Conservation (phyloP, 1,140 invertebrate genomes). For the Anagrus nilaparvatae region DNA sequence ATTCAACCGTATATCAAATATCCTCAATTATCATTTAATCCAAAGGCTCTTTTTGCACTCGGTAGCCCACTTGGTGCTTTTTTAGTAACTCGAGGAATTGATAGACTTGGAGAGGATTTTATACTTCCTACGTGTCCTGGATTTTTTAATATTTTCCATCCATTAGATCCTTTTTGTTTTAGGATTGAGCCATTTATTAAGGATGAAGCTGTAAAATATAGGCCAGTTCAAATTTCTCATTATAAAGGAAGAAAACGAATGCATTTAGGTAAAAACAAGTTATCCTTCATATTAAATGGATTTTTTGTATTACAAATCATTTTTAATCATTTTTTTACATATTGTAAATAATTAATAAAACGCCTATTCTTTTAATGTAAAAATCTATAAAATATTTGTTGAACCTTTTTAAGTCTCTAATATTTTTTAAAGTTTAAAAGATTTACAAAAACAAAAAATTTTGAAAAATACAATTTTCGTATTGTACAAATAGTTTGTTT, state of each 20-base stretch:
- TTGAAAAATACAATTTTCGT: too few relatives aligned
- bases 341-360: too few relatives aligned
- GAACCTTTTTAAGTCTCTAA: too few relatives aligned
- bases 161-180: conserved; percentile 92
- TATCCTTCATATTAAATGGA: neutral
- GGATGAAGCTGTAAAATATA: conserved; percentile 56
- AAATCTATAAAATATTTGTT: too few relatives aligned
- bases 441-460: too few relatives aligned
- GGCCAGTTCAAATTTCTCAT: conserved; percentile 86
- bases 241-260: conserved; percentile 94
- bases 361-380: too few relatives aligned
- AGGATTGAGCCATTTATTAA: conserved; percentile 86
- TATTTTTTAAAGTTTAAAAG: too few relatives aligned
- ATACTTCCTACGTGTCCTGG: conserved; percentile 78
- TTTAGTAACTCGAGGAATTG: conserved; percentile 85
- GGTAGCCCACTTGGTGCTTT: conserved; percentile 95
- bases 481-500: too few relatives aligned
- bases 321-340: too few relatives aligned
- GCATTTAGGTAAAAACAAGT: conserved; percentile 80
- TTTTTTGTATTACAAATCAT: neutral
- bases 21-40: conserved; percentile 69
- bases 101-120: conserved; percentile 74
- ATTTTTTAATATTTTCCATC: conserved; percentile 97
- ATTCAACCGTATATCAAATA: conserved; percentile 74
- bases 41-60: conserved; percentile 82